phyloP scores from a whole-genome alignment of 2,797 vertebrate species.

The Potorous gilbertii region DNA sequence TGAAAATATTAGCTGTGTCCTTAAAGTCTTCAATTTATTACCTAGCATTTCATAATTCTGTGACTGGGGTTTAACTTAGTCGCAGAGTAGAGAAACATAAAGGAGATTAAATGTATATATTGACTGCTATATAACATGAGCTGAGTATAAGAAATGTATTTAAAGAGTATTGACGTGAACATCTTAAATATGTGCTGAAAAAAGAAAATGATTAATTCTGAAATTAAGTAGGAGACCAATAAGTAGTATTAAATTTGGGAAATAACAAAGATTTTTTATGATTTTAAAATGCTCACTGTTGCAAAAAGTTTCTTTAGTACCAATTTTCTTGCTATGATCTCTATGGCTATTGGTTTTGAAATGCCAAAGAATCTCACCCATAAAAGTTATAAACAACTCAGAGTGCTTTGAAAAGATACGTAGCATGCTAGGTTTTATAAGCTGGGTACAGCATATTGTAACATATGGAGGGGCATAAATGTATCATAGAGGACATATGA shows the following conservation, averaged over 20 bases:
- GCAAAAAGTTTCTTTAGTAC: not conserved
- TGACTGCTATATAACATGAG: not conserved
- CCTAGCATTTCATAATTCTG: not conserved
- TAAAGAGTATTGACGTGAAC: not conserved
- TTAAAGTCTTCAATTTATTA: not conserved
- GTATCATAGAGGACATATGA: not conserved
- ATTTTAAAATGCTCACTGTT: not conserved
- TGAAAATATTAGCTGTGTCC: not conserved
- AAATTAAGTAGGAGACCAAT: not conserved
- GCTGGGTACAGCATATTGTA: not conserved
- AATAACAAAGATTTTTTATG: not conserved
- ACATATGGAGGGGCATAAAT: not conserved
- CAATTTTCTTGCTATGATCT: not conserved
- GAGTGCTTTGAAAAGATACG: not conserved
- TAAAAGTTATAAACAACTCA: not conserved
- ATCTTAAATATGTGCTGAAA: not conserved
- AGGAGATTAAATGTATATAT: not conserved
- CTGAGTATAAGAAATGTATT: not conserved
- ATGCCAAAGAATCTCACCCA: not conserved
- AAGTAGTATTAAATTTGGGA: not conserved
- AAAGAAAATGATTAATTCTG: not conserved
- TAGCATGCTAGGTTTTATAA: not conserved
- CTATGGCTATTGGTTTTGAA: not conserved
- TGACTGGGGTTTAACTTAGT: not conserved
- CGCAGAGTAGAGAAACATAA: not conserved